Evolutionary conservation across 1,140 invertebrate genomes (phyloP).

Genomic region (Anoplophora glabripennis): DNA sequence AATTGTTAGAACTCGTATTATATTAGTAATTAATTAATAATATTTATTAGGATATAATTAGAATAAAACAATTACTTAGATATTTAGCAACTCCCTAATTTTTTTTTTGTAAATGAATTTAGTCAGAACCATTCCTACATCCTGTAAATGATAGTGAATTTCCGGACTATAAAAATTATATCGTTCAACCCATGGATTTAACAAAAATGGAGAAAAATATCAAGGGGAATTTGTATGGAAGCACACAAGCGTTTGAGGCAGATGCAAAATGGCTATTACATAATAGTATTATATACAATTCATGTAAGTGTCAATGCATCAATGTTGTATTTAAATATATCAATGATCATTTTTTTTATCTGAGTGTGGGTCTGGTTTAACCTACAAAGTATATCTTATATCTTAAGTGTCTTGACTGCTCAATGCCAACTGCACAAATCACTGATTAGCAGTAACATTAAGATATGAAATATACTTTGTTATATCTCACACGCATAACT

Average conservation of each 20-base stretch:
- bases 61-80: neutral
- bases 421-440: too few relatives aligned
- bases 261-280: constrained; percentile 92
- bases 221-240: constrained; percentile 74
- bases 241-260: constrained; percentile 82
- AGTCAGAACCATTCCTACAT: constrained; percentile 71
- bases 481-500: too few relatives aligned
- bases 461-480: too few relatives aligned
- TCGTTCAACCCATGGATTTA: constrained; percentile 84
- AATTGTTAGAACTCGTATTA: too few relatives aligned
- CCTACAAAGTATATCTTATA: too few relatives aligned
- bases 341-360: too few relatives aligned
- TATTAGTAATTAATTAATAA: too few relatives aligned
- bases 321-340: neutral
- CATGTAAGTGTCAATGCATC: constrained; percentile 68
- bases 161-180: constrained; percentile 73
- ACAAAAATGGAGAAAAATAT: constrained; percentile 75
- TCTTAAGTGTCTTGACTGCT: too few relatives aligned
- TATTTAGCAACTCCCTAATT: neutral
- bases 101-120: constrained; percentile 20
- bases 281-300: constrained; percentile 86
- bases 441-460: too few relatives aligned
- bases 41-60: too few relatives aligned
- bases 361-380: too few relatives aligned
- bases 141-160: constrained; percentile 68